These are phyloP conservation scores for Noctua pronuba DNA, from an alignment of 2,888 invertebrate species.

Conservation along the genomic window DNA sequence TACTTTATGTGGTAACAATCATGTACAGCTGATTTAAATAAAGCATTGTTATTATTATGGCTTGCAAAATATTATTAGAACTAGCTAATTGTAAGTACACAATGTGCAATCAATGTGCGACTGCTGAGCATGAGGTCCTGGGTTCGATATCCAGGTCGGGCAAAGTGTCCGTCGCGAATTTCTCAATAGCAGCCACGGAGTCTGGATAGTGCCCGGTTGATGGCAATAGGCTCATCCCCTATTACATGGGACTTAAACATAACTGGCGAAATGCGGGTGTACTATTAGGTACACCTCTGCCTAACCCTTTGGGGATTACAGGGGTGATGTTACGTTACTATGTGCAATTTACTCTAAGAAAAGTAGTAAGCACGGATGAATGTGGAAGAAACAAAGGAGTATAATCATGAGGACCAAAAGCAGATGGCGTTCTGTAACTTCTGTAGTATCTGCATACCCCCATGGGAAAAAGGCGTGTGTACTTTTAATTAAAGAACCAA, in stretches of 20 bases:
- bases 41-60: background rate
- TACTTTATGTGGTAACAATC: background rate
- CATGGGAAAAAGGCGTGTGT: background rate
- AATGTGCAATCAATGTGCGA: background rate
- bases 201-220: too few relatives aligned
- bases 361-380: background rate
- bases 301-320: too few relatives aligned
- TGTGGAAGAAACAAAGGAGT: background rate
- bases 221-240: too few relatives aligned
- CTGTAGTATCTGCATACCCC: background rate
- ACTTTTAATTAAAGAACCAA: constrained; percentile 28
- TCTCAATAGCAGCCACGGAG: too few relatives aligned
- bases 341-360: background rate
- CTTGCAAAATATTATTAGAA: background rate
- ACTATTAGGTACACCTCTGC: too few relatives aligned
- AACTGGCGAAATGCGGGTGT: too few relatives aligned
- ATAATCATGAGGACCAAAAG: background rate
- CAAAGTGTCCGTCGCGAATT: too few relatives aligned
- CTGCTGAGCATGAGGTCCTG: too few relatives aligned
- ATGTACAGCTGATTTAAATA: background rate
- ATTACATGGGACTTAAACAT: too few relatives aligned
- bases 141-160: too few relatives aligned
- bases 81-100: background rate
- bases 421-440: background rate
- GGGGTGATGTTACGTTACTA: too few relatives aligned